Base-by-base conservation (phyloP, 2,888 invertebrate genomes). In the Nephrotoma appendiculata region DNA sequence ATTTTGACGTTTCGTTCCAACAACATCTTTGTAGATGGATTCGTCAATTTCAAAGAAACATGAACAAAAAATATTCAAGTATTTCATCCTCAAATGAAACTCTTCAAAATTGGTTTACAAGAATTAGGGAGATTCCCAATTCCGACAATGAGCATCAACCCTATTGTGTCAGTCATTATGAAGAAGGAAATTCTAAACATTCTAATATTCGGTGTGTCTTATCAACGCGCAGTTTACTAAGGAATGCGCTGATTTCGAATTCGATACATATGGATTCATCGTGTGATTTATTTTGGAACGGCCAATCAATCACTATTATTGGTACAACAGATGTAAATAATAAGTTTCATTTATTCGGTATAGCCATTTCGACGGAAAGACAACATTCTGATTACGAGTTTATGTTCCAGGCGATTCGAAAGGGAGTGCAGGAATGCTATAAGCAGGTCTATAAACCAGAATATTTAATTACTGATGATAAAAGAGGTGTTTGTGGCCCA, bases 241-340 rank as follows among this genome's bases (percentile, higher is more conserved):
- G 31, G 9, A 19, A 71, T 31, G 71, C 71, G 31, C 7, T 31
- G 3, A 12, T 31, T 31, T 71, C 71, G 9, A 31, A 31, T 71
- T 31, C 11, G 11, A 31, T 71, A 71, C 19, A 71, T 9, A 91
- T 71, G 31, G 71, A 31, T 31, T 52, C 52, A 57, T 15, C 6
- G 48, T 5, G 2, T 31, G 6, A 15, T 15, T 15, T 57, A 1
- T 6, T 9, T 71, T 71, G 19, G 19, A n/a, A 71, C 7, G 7
- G 31, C 7, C 7, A 71, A 31, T n/a, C 31, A 71, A 31, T 71
- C 3, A 71, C 31, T 71, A 31, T 71, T 7, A 31, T 71, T 31
- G 71, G 71, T 71, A 71, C 71, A 71, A 71, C 71, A 7, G 71
- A 31, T 31, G 9, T 11, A 19, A 4, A 71, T 71, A 19, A 71